phyloP scores from a whole-genome alignment of 2,797 vertebrate genomes.

The Steatocranus sp. region DNA sequence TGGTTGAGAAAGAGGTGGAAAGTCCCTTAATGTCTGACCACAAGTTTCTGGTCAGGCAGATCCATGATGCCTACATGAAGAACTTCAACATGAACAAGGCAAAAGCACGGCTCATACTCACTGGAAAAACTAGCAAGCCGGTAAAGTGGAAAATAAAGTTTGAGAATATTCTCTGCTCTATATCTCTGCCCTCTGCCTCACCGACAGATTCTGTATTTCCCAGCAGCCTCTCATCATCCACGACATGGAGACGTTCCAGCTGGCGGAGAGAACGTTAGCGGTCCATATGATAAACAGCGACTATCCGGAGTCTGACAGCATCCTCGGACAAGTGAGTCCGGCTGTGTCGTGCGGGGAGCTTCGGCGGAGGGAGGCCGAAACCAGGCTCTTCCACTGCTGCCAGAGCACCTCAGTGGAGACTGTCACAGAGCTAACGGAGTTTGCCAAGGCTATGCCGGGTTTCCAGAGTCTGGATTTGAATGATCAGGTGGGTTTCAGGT shows the following conservation, averaged over 20 bases:
- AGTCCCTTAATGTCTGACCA: slow-evolving; percentile 80
- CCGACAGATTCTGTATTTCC: not conserved
- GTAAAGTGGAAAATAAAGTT: slow-evolving; percentile 57
- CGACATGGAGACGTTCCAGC: slow-evolving; percentile 92
- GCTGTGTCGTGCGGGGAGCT: slow-evolving; percentile 47
- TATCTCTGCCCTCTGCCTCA: not conserved
- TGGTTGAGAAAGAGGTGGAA: slow-evolving; percentile 74
- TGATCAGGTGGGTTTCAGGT: slow-evolving; percentile 74
- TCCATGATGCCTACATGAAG: slow-evolving; percentile 92
- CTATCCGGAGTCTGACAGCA: not conserved
- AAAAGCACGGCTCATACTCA: slow-evolving; percentile 90
- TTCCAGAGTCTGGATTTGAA: slow-evolving; percentile 89
- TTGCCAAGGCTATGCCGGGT: slow-evolving; percentile 92
- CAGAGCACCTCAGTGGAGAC: slow-evolving; percentile 92
- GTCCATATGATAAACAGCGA: slow-evolving; percentile 78
- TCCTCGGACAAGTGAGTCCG: not conserved
- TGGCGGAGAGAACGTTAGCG: slow-evolving; percentile 87
- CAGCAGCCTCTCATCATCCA: slow-evolving; percentile 92
- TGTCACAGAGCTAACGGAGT: slow-evolving; percentile 92
- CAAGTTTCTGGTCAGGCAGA: slow-evolving; percentile 83
- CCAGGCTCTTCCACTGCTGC: slow-evolving; percentile 90
- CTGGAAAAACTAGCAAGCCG: slow-evolving; percentile 85
- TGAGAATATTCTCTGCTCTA: not conserved
- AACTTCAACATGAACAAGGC: slow-evolving; percentile 97
- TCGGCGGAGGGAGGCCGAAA: slow-evolving; percentile 86